Base-by-base conservation (phyloP, 2,797 vertebrate species). In the Pseudochromis fuscus region DNA sequence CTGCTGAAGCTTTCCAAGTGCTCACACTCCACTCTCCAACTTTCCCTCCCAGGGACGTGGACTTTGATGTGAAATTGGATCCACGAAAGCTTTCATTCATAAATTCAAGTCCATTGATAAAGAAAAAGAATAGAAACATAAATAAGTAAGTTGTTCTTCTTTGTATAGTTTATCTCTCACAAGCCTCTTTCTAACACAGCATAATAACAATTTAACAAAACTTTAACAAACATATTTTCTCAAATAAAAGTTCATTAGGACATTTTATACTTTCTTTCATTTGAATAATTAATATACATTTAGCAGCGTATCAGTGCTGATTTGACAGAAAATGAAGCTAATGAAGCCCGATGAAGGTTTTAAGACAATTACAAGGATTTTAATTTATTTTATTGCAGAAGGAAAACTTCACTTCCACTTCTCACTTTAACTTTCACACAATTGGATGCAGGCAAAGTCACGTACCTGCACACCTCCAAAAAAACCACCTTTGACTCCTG, bases 31-130 rank as follows among this genome's bases (percentile, higher is more conserved):
- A 23, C 27, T 10, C 45, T 50, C 25, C 44, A 64, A 28, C 51
- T 7, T 37, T 58, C 25, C 75, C 46, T 73, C 38, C 44, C 35
- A 15, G 2, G 9, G 46, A 5, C 24, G 75, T 1, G 27, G 55
- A 84, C 81, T 72, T 28, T 42, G 65, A 73, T 51, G 66, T 78
- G 72, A 72, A 53, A 67, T 61, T 62, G 52, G 45, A 33, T 57
- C 50, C 31, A 38, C 0, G 16, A 57, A 82, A 56, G 44, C 38
- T 11, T 85, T 77, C 84, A 91, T 93, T 92, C 89, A 91, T 61
- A 82, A 89, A 87, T 73, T 79, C 16, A 55, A 42, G 56, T 73
- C 79, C 71, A 88, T 83, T 87, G 87, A 85, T 65, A 73, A 64
- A 72, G 69, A 67, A 63, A 13, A 5, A 13, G 9, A 28, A 25